Evolutionary conservation across 2,113 vertebrate genomes (phyloP).

Genomic region (Serilophus lunatus): DNA sequence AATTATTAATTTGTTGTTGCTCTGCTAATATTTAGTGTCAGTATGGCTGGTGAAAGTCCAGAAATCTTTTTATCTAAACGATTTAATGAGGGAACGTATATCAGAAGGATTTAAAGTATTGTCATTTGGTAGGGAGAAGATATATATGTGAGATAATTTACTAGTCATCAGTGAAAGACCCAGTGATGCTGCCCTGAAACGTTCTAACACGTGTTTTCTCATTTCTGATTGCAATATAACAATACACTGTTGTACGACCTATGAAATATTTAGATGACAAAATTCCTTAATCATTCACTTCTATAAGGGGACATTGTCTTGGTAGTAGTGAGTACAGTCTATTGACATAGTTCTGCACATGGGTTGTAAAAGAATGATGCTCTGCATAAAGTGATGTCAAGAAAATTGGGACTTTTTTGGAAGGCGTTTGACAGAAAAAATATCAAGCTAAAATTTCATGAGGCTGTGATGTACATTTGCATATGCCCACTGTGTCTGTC

Average conservation of each 20-base stretch:
- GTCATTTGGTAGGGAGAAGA: neutral
- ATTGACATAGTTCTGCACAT: neutral
- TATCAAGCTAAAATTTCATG: neutral
- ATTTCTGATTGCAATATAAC: neutral
- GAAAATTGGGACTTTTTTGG: neutral
- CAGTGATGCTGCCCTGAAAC: neutral
- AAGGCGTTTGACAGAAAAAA: neutral
- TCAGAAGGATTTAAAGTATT: neutral
- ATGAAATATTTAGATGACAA: neutral
- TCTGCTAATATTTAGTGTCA: neutral
- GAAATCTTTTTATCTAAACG: neutral
- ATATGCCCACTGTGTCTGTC: neutral
- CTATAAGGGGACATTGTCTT: neutral
- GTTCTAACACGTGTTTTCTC: neutral
- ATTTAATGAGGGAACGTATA: neutral
- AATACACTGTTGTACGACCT: neutral
- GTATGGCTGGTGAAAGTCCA: neutral
- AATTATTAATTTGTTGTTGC: neutral
- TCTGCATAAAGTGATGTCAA: neutral
- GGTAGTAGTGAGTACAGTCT: neutral
- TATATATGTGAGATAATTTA: neutral
- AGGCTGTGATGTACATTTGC: neutral
- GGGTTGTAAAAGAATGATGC: neutral
- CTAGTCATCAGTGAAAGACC: neutral
- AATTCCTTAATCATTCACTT: neutral